Evolutionary conservation across 2,113 vertebrate genomes (phyloP), one percentile per base, ranked within the genome.

Genomic region (Thermophis baileyi): DNA sequence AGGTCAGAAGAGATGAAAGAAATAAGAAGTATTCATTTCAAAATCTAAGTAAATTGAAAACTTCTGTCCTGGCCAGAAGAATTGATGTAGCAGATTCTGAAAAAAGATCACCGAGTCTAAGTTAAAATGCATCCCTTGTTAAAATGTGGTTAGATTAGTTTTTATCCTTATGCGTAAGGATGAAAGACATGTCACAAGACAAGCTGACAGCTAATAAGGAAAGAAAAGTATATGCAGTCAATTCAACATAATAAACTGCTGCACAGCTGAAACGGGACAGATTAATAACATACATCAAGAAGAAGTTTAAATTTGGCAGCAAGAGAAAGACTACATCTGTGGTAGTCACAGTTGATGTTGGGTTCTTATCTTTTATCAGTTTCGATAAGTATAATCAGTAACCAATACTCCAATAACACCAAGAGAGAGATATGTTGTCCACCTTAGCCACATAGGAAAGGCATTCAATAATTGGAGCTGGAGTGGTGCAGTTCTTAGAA

Each of bases 1-100:
- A 40, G 7, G 81, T 8, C 0, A 0, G 4, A 2, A 46, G 0
- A 1, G 27, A 20, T 6, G 47, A 16, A 20, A 89, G 24, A 9
- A 90, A 63, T 60, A 47, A 30, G 60, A n/a, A 44, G 0, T 14
- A 57, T 87, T 16, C 7, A 60, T 87, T 89, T 93, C 1, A 5
- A 63, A 3, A 40, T 46, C 2, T 40, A 40, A 8, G 20, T 51
- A 50, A n/a, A 85, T 20, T 0, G 0, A 46, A 92, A 88, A 35
- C 24, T 0, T 6, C 69, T 74, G 9, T 18, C 25, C 53, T 5
- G 74, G 1, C 40, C 25, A 44, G 57, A 60, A 12, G 46, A 55
- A 55, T 46, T 27, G 44, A 60, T 35, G 10, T 30, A 91, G 44
- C 85, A 87, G 30, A 60, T n/a, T 22, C 44, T 53, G 24, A 16